Evolutionary conservation across 2,113 vertebrate species (phyloP).

Genomic region (Coracopsis vasa): DNA sequence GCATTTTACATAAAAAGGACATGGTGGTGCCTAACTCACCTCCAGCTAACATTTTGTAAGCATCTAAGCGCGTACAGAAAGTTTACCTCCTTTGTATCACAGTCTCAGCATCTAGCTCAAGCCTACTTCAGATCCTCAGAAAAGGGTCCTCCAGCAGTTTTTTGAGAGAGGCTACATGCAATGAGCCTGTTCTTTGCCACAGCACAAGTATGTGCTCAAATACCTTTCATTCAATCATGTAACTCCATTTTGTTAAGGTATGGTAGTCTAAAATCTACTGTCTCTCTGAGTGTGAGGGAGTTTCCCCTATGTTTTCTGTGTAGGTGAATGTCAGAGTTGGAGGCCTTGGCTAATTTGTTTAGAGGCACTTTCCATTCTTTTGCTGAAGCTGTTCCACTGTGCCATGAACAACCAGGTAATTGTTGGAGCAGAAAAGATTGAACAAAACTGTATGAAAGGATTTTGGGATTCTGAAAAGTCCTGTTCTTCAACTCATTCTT

Average conservation of each 20-base stretch:
- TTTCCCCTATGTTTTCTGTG: neutral
- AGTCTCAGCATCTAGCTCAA: accelerated
- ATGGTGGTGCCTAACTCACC: neutral
- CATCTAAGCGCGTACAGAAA: neutral
- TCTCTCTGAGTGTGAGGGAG: neutral
- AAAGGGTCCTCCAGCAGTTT: neutral
- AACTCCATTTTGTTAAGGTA: neutral
- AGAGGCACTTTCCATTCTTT: neutral
- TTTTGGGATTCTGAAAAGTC: neutral
- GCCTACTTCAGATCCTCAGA: neutral
- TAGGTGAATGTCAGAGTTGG: neutral
- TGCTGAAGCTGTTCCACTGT: neutral
- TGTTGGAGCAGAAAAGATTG: neutral
- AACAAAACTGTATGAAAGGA: neutral
- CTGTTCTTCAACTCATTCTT: neutral
- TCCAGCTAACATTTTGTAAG: neutral
- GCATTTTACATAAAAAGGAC: neutral
- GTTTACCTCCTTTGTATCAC: neutral
- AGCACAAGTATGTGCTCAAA: neutral
- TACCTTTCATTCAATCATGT: neutral
- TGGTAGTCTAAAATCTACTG: neutral
- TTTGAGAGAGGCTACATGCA: neutral
- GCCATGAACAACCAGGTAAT: neutral
- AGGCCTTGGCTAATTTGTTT: neutral
- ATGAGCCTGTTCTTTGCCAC: neutral